phyloP scores from a whole-genome alignment of 2,888 invertebrate genomes.

The Thumatha senex region DNA sequence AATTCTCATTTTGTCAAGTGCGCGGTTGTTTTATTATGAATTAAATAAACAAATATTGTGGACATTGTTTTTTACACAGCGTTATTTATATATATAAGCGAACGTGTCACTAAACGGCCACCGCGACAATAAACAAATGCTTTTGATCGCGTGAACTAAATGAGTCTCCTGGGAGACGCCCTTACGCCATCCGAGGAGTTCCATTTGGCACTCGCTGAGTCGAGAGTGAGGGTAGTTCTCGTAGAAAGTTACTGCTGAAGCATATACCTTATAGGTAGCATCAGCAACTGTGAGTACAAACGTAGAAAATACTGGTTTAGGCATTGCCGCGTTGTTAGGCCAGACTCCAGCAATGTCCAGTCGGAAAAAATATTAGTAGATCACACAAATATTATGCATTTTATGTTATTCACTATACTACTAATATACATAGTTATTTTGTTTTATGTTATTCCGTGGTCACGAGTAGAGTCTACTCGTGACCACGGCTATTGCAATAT shows the following conservation, averaged over 20 bases:
- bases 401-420: too few species aligned
- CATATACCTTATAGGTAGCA: slow-evolving; percentile 97
- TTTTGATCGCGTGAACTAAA: slow-evolving; percentile 94
- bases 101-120: slow-evolving; percentile 99
- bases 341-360: slow-evolving; percentile 98
- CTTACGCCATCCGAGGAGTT: slow-evolving; percentile 85
- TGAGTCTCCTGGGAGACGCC: slow-evolving; percentile 82
- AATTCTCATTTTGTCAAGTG: too few species aligned
- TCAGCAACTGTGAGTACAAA: slow-evolving; percentile 98
- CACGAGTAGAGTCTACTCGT: too few species aligned
- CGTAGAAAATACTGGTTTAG: slow-evolving; percentile 97
- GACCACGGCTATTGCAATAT: too few species aligned
- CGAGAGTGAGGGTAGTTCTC: slow-evolving; percentile 87
- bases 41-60: too few species aligned
- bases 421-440: too few species aligned
- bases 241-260: slow-evolving; percentile 98
- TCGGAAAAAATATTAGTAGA: too few species aligned
- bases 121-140: slow-evolving; percentile 96
- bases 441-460: too few species aligned
- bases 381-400: too few species aligned
- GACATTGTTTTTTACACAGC: too few species aligned
- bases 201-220: slow-evolving; percentile 90
- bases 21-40: too few species aligned
- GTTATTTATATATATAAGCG: too few species aligned
- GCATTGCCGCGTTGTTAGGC: slow-evolving; percentile 93